Base-by-base conservation (phyloP, 53 echinoderm and acorn worm species). In the Luidia sarsii region DNA sequence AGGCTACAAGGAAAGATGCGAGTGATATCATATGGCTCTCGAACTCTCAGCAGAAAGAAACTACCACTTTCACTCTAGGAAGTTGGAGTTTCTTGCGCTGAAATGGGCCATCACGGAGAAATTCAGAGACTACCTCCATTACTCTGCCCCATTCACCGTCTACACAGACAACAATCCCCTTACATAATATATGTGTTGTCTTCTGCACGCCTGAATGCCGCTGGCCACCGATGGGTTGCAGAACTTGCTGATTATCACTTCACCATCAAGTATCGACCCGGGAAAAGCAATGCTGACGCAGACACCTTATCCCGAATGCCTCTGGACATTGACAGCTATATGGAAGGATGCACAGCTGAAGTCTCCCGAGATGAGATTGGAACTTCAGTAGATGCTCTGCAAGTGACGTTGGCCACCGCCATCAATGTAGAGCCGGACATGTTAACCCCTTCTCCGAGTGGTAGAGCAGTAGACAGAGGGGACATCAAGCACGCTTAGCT, bases 201-300 rank as follows among this genome's bases (percentile, higher is more conserved):
- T 14, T 60, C 87, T 2, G 80, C 80, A 10, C 65, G 59, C 22
- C 87, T 87, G 2, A 80, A 68, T 51, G 79, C 86, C 23, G 67
- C 86, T 0, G 79, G 87, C 21, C 80, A 80, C 48, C 59, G 80
- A 67, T 86, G 87, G 87, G 87, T 86, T 31, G 55, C 67, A 15
- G 87, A 86, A 48, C 66, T 86, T 48, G 87, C 87, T 37, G 80
- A 86, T 52, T 86, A 36, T 23, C 37, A 85, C 48, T 85, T 85
- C 48, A 53, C 73, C 7, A 71, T 87, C 63, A 87, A 81, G 53
- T 87, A 87, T 37, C 64, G 67, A 27, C 81, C 87, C 25, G 81
- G 86, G 16, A 68, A 37, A 50, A 39, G 18, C 11, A 87, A 87
- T 32, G 37, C 56, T n/a, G 87, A 79, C 33, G 81, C 87, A 4